phyloP scores from a whole-genome alignment of 2,888 invertebrate genomes.

The Aproaerema taeniolella region DNA sequence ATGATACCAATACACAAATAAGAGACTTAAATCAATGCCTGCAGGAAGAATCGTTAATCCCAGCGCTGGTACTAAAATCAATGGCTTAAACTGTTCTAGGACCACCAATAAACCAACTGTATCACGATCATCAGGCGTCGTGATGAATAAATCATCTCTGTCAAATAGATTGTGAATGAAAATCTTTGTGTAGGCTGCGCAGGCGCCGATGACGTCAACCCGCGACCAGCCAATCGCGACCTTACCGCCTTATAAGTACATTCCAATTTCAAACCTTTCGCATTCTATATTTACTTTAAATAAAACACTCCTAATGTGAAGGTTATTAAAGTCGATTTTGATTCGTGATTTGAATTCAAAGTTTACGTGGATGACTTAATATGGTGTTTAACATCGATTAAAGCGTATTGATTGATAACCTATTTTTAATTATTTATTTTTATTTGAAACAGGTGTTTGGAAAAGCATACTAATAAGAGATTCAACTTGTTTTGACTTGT shows the following conservation, averaged over 20 bases:
- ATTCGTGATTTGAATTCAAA: constrained; percentile 18
- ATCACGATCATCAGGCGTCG: constrained; percentile 42
- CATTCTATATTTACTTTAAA: not conserved
- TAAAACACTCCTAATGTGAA: not conserved
- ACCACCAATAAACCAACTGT: constrained; percentile 36
- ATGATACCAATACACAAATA: no score
- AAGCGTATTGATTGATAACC: constrained; percentile 26
- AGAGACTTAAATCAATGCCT: no score
- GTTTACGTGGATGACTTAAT: constrained; percentile 27
- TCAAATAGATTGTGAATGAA: constrained; percentile 42
- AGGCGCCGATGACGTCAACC: constrained; percentile 53
- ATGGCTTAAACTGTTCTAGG: constrained; percentile 23
- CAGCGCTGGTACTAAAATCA: constrained; percentile 14
- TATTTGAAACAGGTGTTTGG: constrained; percentile 19
- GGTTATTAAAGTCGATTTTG: not conserved
- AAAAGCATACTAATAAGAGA: no score
- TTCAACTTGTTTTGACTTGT: not conserved
- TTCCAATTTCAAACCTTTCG: constrained; percentile 32
- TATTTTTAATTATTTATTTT: constrained; percentile 21
- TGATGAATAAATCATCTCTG: constrained; percentile 57
- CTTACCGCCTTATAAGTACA: constrained; percentile 34
- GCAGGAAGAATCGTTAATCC: no score
- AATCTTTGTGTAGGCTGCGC: constrained; percentile 53
- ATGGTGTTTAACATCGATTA: constrained; percentile 28
- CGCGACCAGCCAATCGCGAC: constrained; percentile 31